These are phyloP conservation scores for Himalopsyche phryganea DNA, from an alignment of 1,140 invertebrate genomes.

Conservation along the genomic window DNA sequence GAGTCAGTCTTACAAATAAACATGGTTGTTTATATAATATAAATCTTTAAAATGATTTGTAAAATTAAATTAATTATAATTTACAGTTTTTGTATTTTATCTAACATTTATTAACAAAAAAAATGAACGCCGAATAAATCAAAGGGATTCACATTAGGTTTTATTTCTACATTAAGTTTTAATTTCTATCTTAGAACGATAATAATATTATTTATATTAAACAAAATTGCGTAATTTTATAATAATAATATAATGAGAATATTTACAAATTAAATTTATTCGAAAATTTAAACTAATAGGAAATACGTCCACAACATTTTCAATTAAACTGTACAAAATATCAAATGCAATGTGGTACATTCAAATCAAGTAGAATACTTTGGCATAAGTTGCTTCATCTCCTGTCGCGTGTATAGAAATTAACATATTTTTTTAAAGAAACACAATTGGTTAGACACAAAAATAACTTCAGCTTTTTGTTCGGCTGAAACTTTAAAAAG, in stretches of 20 bases:
- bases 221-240: slow-evolving; percentile 26
- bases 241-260: too few relatives aligned
- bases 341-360: slow-evolving; percentile 11
- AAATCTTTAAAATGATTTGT: slow-evolving; percentile 16
- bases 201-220: slow-evolving; percentile 12
- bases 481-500: too few relatives aligned
- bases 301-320: slow-evolving; percentile 34
- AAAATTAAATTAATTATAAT: slow-evolving; percentile 12
- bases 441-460: too few relatives aligned
- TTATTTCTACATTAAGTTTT: too few relatives aligned
- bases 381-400: slow-evolving; percentile 28
- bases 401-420: background rate
- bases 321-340: slow-evolving; percentile 9
- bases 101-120: slow-evolving; percentile 15
- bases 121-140: slow-evolving; percentile 15
- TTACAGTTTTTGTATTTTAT: slow-evolving; percentile 6
- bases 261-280: background rate
- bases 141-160: background rate
- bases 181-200: background rate
- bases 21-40: slow-evolving; percentile 13
- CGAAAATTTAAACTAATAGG: slow-evolving; percentile 30
- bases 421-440: too few relatives aligned
- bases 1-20: slow-evolving; percentile 33
- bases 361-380: slow-evolving; percentile 30
- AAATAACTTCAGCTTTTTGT: too few relatives aligned